Conservation (phyloP, 92 coral and sea anemone species). For the Anthopleura xanthogrammica region DNA sequence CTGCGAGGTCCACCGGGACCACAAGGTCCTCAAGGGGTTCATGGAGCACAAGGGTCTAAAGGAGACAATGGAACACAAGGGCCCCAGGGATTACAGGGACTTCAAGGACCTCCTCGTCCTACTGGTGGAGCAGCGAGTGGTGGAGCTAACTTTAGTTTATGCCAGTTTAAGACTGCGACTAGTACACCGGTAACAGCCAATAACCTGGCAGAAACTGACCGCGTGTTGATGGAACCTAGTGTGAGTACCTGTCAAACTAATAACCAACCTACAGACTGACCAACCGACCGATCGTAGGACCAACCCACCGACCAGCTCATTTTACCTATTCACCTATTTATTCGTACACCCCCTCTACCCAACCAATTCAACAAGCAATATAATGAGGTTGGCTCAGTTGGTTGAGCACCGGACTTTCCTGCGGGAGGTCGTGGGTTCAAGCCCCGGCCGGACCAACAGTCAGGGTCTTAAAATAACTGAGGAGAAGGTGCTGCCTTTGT, state of each 20-base stretch:
- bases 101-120: slow-evolving; percentile 21
- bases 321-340: too few species aligned
- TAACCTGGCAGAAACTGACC: slow-evolving; percentile 20
- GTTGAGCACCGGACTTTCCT: too few species aligned
- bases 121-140: background rate
- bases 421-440: too few species aligned
- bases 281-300: background rate
- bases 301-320: too few species aligned
- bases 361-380: too few species aligned
- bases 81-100: slow-evolving; percentile 41
- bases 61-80: slow-evolving; percentile 15
- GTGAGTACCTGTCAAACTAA: background rate
- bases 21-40: slow-evolving; percentile 31
- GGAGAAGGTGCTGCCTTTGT: too few species aligned
- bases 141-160: slow-evolving; percentile 28
- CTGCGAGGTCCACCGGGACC: slow-evolving; percentile 45
- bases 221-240: background rate
- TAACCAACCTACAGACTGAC: background rate
- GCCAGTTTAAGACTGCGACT: slow-evolving; percentile 20
- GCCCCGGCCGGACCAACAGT: too few species aligned
- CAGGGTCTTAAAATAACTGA: too few species aligned
- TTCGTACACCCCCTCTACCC: too few species aligned
- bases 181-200: slow-evolving; percentile 33
- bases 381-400: too few species aligned
- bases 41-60: slow-evolving; percentile 28